These are phyloP conservation scores for Theodoxus fluviatilis DNA, from an alignment of 2,888 invertebrate species.

Conservation along the genomic window DNA sequence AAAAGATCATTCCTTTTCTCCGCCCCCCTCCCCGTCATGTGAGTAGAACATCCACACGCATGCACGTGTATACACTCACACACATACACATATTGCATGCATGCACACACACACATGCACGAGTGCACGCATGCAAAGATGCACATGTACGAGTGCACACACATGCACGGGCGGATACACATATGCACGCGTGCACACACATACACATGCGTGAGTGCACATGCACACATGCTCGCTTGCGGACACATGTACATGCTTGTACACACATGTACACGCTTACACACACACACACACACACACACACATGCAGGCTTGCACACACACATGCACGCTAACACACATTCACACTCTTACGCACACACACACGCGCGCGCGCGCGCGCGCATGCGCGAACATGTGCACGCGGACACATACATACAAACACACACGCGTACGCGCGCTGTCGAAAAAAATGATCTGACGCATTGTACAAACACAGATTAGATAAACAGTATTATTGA, in stretches of 20 bases:
- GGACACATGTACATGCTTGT: neutral
- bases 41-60: conserved; percentile 20
- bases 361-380: neutral
- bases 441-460: no score
- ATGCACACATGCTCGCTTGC: neutral
- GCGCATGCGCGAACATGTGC: neutral
- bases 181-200: no score
- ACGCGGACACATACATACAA: neutral
- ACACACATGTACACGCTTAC: neutral
- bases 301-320: no score
- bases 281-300: no score
- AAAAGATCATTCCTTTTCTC: conserved; percentile 37
- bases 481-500: no score
- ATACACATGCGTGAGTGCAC: conserved; percentile 1
- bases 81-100: neutral
- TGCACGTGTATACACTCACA: conserved; percentile 21
- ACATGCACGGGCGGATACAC: no score
- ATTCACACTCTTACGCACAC: neutral
- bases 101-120: neutral
- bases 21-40: conserved; percentile 52
- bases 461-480: no score
- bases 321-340: neutral
- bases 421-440: no score
- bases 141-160: no score
- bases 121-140: neutral